phyloP scores from a whole-genome alignment of 2,113 vertebrate species.

The Isichthys henryi region DNA sequence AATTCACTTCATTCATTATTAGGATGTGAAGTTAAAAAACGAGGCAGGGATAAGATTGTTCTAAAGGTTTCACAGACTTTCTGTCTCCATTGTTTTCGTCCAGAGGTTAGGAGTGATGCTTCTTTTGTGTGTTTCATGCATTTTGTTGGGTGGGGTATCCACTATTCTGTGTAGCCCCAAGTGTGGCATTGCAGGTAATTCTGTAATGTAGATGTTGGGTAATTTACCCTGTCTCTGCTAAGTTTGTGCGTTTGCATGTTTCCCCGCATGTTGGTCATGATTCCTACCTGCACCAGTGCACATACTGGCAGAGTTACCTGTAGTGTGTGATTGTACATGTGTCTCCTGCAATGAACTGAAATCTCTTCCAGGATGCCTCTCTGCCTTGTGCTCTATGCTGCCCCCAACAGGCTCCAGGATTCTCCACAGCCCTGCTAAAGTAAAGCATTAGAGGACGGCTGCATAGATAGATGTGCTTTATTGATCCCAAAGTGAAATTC shows the following conservation, averaged over 20 bases:
- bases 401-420: neutral
- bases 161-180: neutral
- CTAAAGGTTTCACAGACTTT: neutral
- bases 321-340: neutral
- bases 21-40: neutral
- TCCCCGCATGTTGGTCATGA: neutral
- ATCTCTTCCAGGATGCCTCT: neutral
- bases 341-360: neutral
- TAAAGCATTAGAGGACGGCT: neutral
- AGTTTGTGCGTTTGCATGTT: neutral
- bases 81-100: neutral
- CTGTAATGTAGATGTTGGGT: neutral
- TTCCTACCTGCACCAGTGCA: neutral
- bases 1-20: neutral
- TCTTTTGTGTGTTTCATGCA: neutral
- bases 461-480: neutral
- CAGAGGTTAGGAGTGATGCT: neutral
- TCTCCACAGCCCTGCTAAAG: neutral
- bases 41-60: neutral
- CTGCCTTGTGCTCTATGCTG: neutral
- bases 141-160: neutral
- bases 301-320: neutral
- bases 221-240: neutral
- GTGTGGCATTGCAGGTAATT: neutral
- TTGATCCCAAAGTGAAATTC: neutral